Conservation (phyloP, 1,140 invertebrate genomes). For the Lepidurus packardi region DNA sequence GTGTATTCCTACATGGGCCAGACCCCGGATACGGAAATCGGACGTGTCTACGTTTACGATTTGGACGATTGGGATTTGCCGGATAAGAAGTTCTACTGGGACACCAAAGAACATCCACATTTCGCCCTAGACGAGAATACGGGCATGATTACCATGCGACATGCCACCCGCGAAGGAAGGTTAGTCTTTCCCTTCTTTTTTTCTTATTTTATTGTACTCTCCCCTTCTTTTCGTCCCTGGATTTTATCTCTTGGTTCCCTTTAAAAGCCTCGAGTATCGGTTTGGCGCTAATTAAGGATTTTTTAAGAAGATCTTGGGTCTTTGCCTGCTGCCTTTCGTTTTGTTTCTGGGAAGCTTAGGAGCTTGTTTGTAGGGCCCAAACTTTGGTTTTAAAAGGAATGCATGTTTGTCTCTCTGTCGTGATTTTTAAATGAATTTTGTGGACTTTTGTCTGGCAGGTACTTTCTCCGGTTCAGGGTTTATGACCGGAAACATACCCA, state of each 20-base stretch:
- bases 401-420: neutral
- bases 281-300: neutral
- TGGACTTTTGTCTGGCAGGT: slow-evolving; percentile 40
- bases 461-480: slow-evolving; percentile 81
- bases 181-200: slow-evolving; percentile 43
- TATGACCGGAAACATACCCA: slow-evolving; percentile 90
- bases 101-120: slow-evolving; percentile 59
- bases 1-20: slow-evolving; percentile 92
- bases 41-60: slow-evolving; percentile 92
- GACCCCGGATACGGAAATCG: slow-evolving; percentile 86
- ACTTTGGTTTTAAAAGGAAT: neutral
- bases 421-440: neutral
- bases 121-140: slow-evolving; percentile 84
- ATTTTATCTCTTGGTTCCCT: neutral
- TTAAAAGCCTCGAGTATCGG: neutral
- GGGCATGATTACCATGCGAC: slow-evolving; percentile 91
- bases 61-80: slow-evolving; percentile 95
- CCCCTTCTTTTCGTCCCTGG: too few relatives aligned
- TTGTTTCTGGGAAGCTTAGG: neutral
- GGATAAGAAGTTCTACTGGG: slow-evolving; percentile 94
- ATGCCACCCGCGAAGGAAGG: slow-evolving; percentile 77
- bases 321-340: neutral
- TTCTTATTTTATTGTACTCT: neutral
- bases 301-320: neutral
- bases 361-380: too few relatives aligned